Percentiles rank a stretch among this genome's conserved stretches.
Conservation (phyloP, 1,140 invertebrate species). For the Ditylenchus dipsaci region DNA sequence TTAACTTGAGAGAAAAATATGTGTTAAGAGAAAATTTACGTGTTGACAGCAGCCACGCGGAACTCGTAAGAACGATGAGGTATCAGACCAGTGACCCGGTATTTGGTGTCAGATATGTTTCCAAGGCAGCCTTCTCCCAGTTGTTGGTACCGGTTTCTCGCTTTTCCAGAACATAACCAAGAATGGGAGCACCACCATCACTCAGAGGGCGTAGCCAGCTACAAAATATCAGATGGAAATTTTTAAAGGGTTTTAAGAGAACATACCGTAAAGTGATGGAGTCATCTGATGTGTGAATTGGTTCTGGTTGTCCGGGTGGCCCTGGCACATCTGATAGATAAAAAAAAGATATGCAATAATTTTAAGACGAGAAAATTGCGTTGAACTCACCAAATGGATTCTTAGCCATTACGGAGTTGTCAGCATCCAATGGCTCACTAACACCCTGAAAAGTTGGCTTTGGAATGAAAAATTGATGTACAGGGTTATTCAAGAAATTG, state of each 20-base stretch:
- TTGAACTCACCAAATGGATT: slow-evolving; percentile 72
- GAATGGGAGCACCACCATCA: slow-evolving; percentile 86
- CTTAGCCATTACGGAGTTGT: slow-evolving; percentile 81
- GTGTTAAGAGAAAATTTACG: slow-evolving; percentile 51
- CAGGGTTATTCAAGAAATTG: too few species aligned
- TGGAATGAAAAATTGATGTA: too few species aligned
- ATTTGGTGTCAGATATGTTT: slow-evolving; percentile 71
- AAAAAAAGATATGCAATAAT: slow-evolving; percentile 5
- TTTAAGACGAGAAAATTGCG: neutral
- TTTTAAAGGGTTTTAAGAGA: neutral
- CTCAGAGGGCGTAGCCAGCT: slow-evolving; percentile 81
- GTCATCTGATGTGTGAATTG: slow-evolving; percentile 88
- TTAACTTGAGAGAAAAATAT: neutral
- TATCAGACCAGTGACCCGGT: slow-evolving; percentile 75
- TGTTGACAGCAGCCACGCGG: slow-evolving; percentile 86
- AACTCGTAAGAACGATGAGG: slow-evolving; percentile 96
- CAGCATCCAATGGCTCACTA: slow-evolving; percentile 81
- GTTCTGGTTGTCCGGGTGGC: slow-evolving; percentile 80
- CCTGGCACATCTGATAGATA: slow-evolving; percentile 72
- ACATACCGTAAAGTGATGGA: slow-evolving; percentile 79
- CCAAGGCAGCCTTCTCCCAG: slow-evolving; percentile 74
- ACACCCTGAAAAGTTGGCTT: slow-evolving; percentile 57
- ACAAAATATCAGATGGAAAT: neutral
- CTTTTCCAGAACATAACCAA: slow-evolving; percentile 89
- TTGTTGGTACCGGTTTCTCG: slow-evolving; percentile 70